phyloP scores from a whole-genome alignment of 92 coral and sea anemone genomes.

The Zoanthus solanderi region DNA sequence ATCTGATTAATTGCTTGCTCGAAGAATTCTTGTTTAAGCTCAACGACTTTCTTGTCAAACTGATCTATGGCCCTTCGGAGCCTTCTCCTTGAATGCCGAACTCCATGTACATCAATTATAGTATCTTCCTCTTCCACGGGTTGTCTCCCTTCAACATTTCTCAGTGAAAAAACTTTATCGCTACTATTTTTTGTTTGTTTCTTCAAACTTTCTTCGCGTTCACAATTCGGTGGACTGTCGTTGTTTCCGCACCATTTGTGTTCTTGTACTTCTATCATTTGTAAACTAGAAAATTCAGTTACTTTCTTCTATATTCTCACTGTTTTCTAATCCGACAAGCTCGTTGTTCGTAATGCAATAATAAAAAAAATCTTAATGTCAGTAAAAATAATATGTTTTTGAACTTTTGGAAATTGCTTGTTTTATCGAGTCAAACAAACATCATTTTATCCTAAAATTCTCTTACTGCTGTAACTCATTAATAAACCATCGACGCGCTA shows the following conservation, averaged over 20 bases:
- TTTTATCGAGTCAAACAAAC: neutral
- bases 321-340: neutral
- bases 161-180: neutral
- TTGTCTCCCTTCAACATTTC: neutral
- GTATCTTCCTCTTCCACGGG: slow-evolving; percentile 25
- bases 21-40: slow-evolving; percentile 56
- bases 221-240: neutral
- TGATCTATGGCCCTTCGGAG: slow-evolving; percentile 62
- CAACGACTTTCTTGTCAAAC: slow-evolving; percentile 70
- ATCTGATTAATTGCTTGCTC: slow-evolving; percentile 76
- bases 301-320: neutral
- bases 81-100: slow-evolving; percentile 54
- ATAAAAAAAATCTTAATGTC: neutral
- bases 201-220: neutral
- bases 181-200: slow-evolving; percentile 1
- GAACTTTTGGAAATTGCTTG: neutral
- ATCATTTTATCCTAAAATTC: neutral
- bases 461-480: neutral
- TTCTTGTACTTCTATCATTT: neutral
- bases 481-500: neutral
- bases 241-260: neutral
- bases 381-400: neutral
- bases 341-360: neutral
- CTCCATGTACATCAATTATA: slow-evolving; percentile 49
- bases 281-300: neutral